Conservation (phyloP, 2,888 invertebrate species). For the Xestoiulus laeticollis region DNA sequence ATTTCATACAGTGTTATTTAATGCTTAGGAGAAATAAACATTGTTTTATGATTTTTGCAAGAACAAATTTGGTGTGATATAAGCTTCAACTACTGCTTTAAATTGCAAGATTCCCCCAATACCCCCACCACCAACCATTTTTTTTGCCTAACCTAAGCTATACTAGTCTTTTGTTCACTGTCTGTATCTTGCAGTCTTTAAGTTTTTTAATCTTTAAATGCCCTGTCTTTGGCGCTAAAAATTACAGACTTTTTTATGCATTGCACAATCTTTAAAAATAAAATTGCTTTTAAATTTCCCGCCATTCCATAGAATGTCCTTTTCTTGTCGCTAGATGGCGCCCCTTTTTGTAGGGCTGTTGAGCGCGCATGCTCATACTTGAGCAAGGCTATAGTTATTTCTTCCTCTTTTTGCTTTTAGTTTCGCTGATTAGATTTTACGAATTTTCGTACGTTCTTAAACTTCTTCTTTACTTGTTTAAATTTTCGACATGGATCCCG, state of each 20-base stretch:
- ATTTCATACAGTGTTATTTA: neutral
- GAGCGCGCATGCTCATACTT: slow-evolving; percentile 6
- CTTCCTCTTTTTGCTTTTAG: slow-evolving; percentile 17
- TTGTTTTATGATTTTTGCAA: neutral
- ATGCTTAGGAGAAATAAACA: neutral
- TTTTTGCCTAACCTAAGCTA: too few species aligned
- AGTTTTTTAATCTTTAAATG: too few species aligned
- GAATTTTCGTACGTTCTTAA: slow-evolving; percentile 9
- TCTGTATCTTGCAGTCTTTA: too few species aligned
- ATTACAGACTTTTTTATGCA: too few species aligned
- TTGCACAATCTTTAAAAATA: too few species aligned
- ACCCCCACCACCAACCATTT: too few species aligned
- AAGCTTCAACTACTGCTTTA: too few species aligned
- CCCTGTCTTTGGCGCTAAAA: neutral
- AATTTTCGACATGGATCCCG: slow-evolving; percentile 81
- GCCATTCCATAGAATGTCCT: neutral
- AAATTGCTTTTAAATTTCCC: slow-evolving; percentile 19
- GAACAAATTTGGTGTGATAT: neutral
- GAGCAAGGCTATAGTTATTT: neutral
- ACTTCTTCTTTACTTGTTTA: slow-evolving; percentile 7
- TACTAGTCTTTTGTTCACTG: too few species aligned
- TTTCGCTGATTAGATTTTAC: slow-evolving; percentile 40
- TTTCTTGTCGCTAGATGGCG: neutral
- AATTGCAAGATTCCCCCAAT: too few species aligned
- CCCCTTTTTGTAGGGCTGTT: neutral